Evolutionary conservation across 1,140 invertebrate species (phyloP).

Genomic region (Anadara kagoshimensis): DNA sequence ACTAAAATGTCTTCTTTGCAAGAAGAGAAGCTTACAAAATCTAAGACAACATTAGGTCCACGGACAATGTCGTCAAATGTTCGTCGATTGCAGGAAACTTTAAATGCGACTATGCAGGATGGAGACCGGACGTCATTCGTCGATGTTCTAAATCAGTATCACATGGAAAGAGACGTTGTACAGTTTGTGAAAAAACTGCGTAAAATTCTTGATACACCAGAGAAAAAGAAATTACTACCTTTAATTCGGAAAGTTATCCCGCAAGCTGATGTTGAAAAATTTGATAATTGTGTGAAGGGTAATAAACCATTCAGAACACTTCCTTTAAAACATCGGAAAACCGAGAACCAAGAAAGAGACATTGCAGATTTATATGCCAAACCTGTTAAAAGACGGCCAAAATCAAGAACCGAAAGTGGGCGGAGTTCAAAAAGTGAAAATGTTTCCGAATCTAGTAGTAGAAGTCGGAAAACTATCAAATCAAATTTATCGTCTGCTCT

Average conservation of each 20-base stretch:
- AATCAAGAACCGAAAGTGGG: not conserved
- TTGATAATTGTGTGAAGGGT: slow-evolving; percentile 38
- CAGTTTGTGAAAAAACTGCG: slow-evolving; percentile 31
- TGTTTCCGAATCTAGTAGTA: not conserved
- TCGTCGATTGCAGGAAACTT: slow-evolving; percentile 50
- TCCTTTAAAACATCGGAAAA: slow-evolving; percentile 10
- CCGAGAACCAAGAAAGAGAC: not conserved
- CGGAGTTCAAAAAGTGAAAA: not conserved
- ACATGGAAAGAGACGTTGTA: slow-evolving; percentile 35
- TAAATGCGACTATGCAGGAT: slow-evolving; percentile 51
- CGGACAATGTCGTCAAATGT: slow-evolving; percentile 47
- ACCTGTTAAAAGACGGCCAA: slow-evolving; percentile 3
- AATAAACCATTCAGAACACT: slow-evolving; percentile 29
- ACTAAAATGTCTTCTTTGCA: too few species aligned
- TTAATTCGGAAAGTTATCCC: slow-evolving; percentile 51
- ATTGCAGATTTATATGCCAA: slow-evolving; percentile 16
- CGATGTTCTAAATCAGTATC: slow-evolving; percentile 43
- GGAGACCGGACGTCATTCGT: slow-evolving; percentile 53
- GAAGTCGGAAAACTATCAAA: slow-evolving; percentile 14
- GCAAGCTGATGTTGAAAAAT: slow-evolving; percentile 36
- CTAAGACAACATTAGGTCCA: too few species aligned
- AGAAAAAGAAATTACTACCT: slow-evolving; percentile 46
- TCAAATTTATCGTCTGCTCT: slow-evolving; percentile 12
- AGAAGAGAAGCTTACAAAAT: too few species aligned
- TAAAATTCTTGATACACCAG: slow-evolving; percentile 39